Percentiles rank a stretch among this genome's conserved stretches.
Conservation (phyloP, 2,888 invertebrate genomes). For the Neoaliturus tenellus region DNA sequence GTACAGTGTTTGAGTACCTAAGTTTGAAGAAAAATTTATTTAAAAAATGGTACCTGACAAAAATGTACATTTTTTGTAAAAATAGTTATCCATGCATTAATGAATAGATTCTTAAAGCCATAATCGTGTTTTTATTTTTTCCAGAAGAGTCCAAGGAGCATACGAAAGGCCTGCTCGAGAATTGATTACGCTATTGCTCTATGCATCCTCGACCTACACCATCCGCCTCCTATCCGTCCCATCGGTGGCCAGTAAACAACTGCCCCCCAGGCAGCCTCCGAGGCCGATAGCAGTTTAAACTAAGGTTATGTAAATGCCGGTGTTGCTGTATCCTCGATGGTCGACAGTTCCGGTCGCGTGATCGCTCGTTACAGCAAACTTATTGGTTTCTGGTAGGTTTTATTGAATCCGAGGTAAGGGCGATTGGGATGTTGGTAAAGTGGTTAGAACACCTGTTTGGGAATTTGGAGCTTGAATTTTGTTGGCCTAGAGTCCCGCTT, state of each 20-base stretch:
- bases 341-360: not conserved
- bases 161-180: too few relatives aligned
- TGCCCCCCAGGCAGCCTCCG: not conserved
- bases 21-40: too few relatives aligned
- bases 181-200: not conserved
- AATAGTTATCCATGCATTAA: too few relatives aligned
- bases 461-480: too few relatives aligned
- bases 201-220: not conserved
- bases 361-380: not conserved
- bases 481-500: too few relatives aligned
- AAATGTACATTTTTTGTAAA: too few relatives aligned
- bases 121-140: too few relatives aligned
- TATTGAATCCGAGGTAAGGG: not conserved
- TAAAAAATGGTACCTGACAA: too few relatives aligned
- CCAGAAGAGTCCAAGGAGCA: too few relatives aligned
- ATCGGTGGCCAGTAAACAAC: not conserved
- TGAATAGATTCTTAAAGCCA: too few relatives aligned
- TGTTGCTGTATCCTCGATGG: conserved; percentile 28
- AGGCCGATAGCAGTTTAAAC: not conserved
- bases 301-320: conserved; percentile 16
- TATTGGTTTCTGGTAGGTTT: not conserved
- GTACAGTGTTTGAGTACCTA: too few relatives aligned
- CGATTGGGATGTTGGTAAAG: not conserved
- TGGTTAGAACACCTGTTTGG: too few relatives aligned
- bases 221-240: not conserved